Evolutionary conservation across 2,113 vertebrate species (phyloP), one percentile per base, ranked within the genome.

Genomic region (Myiagra hebetior): DNA sequence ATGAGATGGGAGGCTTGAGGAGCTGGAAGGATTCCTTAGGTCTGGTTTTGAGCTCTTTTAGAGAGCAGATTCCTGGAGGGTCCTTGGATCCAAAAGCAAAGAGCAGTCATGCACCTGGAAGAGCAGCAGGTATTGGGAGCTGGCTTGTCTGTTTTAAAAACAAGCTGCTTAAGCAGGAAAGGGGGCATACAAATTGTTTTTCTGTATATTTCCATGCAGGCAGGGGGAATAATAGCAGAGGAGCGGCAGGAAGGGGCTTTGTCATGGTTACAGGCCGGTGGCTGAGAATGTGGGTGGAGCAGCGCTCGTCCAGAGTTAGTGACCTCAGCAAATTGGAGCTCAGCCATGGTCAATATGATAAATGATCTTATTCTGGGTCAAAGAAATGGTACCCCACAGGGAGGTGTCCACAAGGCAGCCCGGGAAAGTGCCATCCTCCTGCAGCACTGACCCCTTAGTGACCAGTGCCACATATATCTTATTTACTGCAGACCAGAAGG

Each of bases 261-360:
- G 98, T 98, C 98, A 98, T 98, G 98, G 97, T 97, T 98, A 98
- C 96, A 91, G 96, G 94, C 98, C 94, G 33, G 95, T 96, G 97
- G 95, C 95, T 95, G 98, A 98, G 98, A 98, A 98, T 98, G 98
- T 97, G 95, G 97, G 97, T 96, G 93, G 97, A 97, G 94, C 96
- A 27, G 89, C 8, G 50, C 93, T 96, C 92, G 92, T 94, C 97
- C 95, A 80, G 97, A 98, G 97, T 98, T 96, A 97, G 95, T 98
- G 98, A 98, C 98, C 98, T 98, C 97, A 97, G 97, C 97, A 96
- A 96, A 98, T 96, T 97, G 96, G 94, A 98, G 98, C 95, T 96
- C 87, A 95, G 93, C 96, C 95, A 78, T 94, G 97, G 97, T 97
- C 97, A 97, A 94, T 97, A 94, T 98, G 98, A 98, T 98, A 98